A percentile compares a stretch with the other conserved stretches of the same genome.
phyloP scores from a whole-genome alignment of 2,113 vertebrate genomes.

The Cottus gobio region DNA sequence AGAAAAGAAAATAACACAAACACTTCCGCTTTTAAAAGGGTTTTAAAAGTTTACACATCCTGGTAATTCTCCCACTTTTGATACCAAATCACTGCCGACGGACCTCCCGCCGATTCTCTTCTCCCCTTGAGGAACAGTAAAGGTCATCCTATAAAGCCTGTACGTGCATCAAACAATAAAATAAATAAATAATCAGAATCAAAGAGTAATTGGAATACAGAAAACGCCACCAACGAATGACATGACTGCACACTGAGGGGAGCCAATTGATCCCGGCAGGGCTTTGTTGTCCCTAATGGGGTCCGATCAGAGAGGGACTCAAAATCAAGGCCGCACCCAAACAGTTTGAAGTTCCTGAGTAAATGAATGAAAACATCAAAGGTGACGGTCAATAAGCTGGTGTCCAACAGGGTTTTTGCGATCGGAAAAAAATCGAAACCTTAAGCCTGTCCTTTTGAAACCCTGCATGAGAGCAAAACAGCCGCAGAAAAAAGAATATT shows the following conservation, averaged over 20 bases:
- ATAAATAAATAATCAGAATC: background rate
- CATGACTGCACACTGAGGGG: background rate
- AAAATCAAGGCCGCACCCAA: conserved; percentile 14
- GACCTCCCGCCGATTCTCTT: conserved; percentile 19
- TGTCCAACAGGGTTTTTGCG: background rate
- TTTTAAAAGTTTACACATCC: background rate
- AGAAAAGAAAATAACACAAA: background rate
- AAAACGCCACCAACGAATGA: too few species aligned
- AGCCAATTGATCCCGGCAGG: conserved; percentile 23
- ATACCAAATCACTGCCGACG: conserved; percentile 15
- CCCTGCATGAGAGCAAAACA: background rate
- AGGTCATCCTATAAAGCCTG: conserved; percentile 29
- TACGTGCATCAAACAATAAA: conserved; percentile 5
- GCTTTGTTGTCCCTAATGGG: conserved; percentile 44
- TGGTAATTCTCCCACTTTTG: background rate
- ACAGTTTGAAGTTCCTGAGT: conserved; percentile 39
- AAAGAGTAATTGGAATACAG: background rate
- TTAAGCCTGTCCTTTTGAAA: background rate
- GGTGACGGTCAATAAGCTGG: background rate
- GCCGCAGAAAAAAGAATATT: background rate
- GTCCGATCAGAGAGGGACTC: conserved; percentile 16
- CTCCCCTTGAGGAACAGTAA: conserved; percentile 3
- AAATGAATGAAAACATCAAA: background rate
- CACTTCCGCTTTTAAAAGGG: background rate
- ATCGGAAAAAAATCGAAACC: background rate